phyloP scores from a whole-genome alignment of 37 sponge, comb jelly and placozoan genomes.

The Axinella damicornis region DNA sequence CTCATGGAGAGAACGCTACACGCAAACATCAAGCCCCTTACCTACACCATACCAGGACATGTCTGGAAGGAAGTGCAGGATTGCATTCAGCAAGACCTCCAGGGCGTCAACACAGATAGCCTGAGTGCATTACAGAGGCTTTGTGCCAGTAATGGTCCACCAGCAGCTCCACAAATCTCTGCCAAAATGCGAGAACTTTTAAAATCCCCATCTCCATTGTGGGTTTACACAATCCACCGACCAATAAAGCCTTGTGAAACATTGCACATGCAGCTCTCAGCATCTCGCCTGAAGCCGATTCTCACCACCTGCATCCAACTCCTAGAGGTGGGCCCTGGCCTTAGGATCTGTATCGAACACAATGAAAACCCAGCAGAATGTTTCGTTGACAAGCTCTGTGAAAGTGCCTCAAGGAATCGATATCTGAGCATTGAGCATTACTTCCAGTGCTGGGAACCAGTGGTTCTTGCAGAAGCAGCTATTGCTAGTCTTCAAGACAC shows the following conservation, averaged over 20 bases:
- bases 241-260: neutral
- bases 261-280: conserved; percentile 3
- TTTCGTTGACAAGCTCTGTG: neutral
- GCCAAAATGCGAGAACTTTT: no score
- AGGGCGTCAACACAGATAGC: no score
- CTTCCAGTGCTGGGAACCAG: conserved; percentile 41
- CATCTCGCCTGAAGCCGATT: neutral
- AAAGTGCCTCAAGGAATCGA: conserved; percentile 8
- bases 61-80: neutral
- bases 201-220: conserved; percentile 1
- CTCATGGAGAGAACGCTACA: neutral
- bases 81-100: neutral
- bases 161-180: no score
- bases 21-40: neutral
- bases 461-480: conserved; percentile 45
- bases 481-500: conserved; percentile 13
- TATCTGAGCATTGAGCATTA: conserved; percentile 40
- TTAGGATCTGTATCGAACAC: conserved; percentile 58
- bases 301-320: conserved; percentile 25
- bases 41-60: neutral
- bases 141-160: no score
- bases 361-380: conserved; percentile 29
- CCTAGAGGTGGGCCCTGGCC: conserved; percentile 51
- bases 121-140: no score
- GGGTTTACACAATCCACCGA: neutral